Conservation (phyloP, 2,888 invertebrate genomes). For the Lycophotia porphyrea region DNA sequence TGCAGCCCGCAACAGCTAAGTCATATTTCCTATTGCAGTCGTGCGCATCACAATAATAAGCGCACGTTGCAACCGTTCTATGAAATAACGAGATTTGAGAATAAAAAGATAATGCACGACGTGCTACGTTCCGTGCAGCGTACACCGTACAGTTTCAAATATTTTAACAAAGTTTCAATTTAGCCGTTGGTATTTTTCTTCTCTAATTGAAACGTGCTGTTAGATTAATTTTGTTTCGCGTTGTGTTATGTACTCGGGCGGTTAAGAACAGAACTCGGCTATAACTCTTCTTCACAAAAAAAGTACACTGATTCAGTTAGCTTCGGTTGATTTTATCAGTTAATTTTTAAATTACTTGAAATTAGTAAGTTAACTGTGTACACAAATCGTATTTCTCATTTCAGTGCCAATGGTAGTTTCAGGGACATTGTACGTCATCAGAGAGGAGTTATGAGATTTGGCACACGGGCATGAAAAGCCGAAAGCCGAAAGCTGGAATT, state of each 20-base stretch:
- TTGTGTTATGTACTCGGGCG: constrained; percentile 23
- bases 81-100: constrained; percentile 62
- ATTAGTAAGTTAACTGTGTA: constrained; percentile 22
- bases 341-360: constrained; percentile 13
- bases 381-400: constrained; percentile 40
- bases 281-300: constrained; percentile 2
- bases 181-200: constrained; percentile 58
- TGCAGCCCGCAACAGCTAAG: constrained; percentile 71
- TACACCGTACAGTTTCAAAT: constrained; percentile 50
- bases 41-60: constrained; percentile 60
- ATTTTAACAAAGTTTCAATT: constrained; percentile 63
- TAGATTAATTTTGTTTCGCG: constrained; percentile 53
- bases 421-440: constrained; percentile 70
- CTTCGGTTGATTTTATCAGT: background rate
- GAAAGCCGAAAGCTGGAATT: constrained; percentile 79
- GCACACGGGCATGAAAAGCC: constrained; percentile 74
- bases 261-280: constrained; percentile 13
- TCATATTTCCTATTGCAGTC: constrained; percentile 78
- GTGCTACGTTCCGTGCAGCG: constrained; percentile 36
- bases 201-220: constrained; percentile 56
- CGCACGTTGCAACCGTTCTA: constrained; percentile 55
- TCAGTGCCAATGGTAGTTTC: constrained; percentile 60
- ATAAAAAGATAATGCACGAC: constrained; percentile 58
- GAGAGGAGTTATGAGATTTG: constrained; percentile 81
- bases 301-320: background rate